Base-by-base conservation (phyloP, 64 coral and sea anemone genomes). In the Anthopleura sola region DNA sequence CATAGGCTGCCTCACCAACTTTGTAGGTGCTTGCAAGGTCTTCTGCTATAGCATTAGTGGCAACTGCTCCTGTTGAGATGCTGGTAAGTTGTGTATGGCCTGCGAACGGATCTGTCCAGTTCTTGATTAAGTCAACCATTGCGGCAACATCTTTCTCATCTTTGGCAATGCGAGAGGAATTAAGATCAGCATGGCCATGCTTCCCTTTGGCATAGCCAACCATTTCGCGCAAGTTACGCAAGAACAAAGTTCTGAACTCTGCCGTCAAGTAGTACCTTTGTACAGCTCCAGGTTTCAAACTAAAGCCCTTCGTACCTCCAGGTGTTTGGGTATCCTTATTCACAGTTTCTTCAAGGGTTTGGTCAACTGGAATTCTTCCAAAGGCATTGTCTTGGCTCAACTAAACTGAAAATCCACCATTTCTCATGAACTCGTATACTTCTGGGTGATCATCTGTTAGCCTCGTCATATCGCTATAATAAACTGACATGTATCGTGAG, bases 141-240 rank as follows among this genome's bases (percentile, higher is more conserved):
- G 49, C 26, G 36, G 38, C 28, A 44, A 91, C 89, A 50, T 51
- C 89, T 38, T 55, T 38, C 47, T 86, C 89, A 84, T 92, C 85
- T 75, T 75, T 87, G 49, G 68, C 34, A 32, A 82, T 84, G 38
- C 81, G 54, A 34, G 37, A 51, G 28, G 32, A 24, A 11, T 77
- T 38, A 78, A 90, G 83, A 60, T 90, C 89, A 55, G 82, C 54
- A 62, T 90, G 82, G 56, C 55, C 34, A 1, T 37, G 31, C 20
- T 18, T 29, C 10, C 16, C 40, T 49, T 19, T 36, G 14, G 15
- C 14, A 15, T 21, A 47, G 24, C 80, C 8, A 3, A 66, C 11
- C 36, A 40, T 54, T 36, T 79, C 9, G 23, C 31, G 18, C 20
- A 80, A 34, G 28, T 57, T 10, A 11, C 38, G 24, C n/a, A 80